Evolutionary conservation across 1,140 invertebrate species (phyloP), one percentile per base, ranked within the genome.

Genomic region (Sitobion miscanthi): DNA sequence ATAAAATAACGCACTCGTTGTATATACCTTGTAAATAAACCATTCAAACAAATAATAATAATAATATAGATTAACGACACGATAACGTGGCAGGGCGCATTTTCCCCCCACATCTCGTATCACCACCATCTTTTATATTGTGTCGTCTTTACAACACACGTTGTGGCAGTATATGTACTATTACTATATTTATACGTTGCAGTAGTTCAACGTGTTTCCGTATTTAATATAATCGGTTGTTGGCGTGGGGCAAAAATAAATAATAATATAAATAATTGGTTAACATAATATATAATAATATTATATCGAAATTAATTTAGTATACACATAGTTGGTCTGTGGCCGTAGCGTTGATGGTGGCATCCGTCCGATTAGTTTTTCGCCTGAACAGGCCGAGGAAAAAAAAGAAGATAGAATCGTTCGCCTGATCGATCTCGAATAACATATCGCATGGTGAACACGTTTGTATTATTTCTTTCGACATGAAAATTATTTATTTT

Each of bases 371-470:
- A 83, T 85, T 86, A n/a, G 35, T 35, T 93, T 93, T 93, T 93
- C 91, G 35, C 49, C 49, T 57, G 91, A 83, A 52, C n/a, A n/a
- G 49, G n/a, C 49, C 21, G 14, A 1, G 11, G 21, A 42, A 93
- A 85, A 92, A 23, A 30, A 93, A 85, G 2, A 42, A 14, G n/a
- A 38, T 23, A 89, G 35, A 85, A 47, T 35, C 38, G 77, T 86
- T 30, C 91, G 82, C 82, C 82, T 86, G 91, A 85, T 93, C 82
- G 91, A 92, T 92, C 91, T 83, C 69, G 49, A 93, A 93, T 93
- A 85, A 93, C 47, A 5, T 52, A 52, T 54, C 21, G 38, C 30
- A 69, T 69, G 52, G 35, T 89, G 21, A 89, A 57, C 86, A 88
- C 88, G 88, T 30, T n/a, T 47, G 42, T 57, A 89, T 89, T 57